Conservation (phyloP, 2,888 invertebrate genomes). For the Augiades crinisus region DNA sequence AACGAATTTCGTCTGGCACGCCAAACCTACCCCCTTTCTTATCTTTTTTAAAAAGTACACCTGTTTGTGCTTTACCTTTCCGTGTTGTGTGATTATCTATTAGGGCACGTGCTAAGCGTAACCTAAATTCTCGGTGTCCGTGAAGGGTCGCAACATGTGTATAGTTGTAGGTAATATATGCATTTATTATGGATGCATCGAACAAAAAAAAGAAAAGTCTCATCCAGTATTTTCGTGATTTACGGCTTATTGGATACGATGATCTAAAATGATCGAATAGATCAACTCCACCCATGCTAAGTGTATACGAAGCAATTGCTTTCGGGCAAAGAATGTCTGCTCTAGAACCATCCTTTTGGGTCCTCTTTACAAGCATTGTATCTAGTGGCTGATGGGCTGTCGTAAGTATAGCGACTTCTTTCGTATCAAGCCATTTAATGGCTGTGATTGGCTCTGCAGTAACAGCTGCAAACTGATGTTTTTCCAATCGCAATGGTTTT, state of each 20-base stretch:
- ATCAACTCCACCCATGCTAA: conserved; percentile 45
- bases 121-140: conserved; percentile 32
- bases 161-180: conserved; percentile 34
- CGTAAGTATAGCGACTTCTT: conserved; percentile 35
- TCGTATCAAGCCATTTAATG: conserved; percentile 40
- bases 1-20: conserved; percentile 41
- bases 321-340: conserved; percentile 39
- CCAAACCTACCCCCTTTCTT: conserved; percentile 39
- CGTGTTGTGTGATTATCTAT: conserved; percentile 19
- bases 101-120: conserved; percentile 30
- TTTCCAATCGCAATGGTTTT: conserved; percentile 35
- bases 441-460: conserved; percentile 37
- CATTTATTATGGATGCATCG: conserved; percentile 36
- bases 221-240: conserved; percentile 44
- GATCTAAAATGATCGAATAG: conserved; percentile 43
- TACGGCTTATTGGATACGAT: conserved; percentile 41
- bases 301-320: conserved; percentile 42
- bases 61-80: conserved; percentile 14
- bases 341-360: conserved; percentile 44
- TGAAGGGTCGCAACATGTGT: conserved; percentile 25
- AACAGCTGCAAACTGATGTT: conserved; percentile 39
- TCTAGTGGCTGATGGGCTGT: conserved; percentile 38
- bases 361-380: conserved; percentile 36
- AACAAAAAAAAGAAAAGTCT: conserved; percentile 40
- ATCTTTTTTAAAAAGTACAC: conserved; percentile 30